phyloP scores from a whole-genome alignment of 2,888 invertebrate species.

The Cerceris ruficornis region DNA sequence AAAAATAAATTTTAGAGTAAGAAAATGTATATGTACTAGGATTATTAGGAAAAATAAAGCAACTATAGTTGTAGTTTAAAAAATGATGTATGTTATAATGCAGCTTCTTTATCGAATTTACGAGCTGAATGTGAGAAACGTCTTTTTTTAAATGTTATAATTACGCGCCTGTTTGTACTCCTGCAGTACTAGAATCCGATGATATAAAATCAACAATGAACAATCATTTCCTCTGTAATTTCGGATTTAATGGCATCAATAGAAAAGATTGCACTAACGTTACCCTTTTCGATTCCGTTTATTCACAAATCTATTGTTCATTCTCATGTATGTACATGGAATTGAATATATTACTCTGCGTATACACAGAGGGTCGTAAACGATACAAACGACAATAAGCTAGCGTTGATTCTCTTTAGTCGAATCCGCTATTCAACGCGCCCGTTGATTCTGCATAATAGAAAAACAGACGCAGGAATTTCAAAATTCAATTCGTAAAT shows the following conservation, averaged over 20 bases:
- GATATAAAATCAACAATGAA: too few relatives aligned
- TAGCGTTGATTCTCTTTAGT: conserved; percentile 50
- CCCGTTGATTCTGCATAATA: conserved; percentile 6
- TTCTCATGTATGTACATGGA: neutral
- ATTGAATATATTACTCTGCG: conserved; percentile 41
- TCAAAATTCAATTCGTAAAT: conserved; percentile 45
- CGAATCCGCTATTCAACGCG: conserved; percentile 28
- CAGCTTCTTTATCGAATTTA: too few relatives aligned
- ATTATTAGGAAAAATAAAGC: too few relatives aligned
- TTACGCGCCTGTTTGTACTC: too few relatives aligned
- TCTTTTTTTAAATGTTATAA: too few relatives aligned
- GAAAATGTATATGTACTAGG: too few relatives aligned
- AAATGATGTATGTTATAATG: too few relatives aligned
- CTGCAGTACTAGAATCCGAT: too few relatives aligned
- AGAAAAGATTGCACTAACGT: neutral
- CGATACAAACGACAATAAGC: conserved; percentile 30
- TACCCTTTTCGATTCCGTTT: conserved; percentile 2
- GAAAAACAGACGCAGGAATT: conserved; percentile 51
- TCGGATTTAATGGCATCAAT: neutral
- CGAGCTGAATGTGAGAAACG: too few relatives aligned
- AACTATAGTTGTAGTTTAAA: too few relatives aligned
- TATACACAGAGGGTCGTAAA: neutral
- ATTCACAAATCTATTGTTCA: conserved; percentile 33
- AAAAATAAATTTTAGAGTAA: too few relatives aligned
- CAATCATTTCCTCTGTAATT: too few relatives aligned